These are phyloP conservation scores for Corythucha ciliata DNA, from an alignment of 2,888 invertebrate genomes.

Conservation along the genomic window DNA sequence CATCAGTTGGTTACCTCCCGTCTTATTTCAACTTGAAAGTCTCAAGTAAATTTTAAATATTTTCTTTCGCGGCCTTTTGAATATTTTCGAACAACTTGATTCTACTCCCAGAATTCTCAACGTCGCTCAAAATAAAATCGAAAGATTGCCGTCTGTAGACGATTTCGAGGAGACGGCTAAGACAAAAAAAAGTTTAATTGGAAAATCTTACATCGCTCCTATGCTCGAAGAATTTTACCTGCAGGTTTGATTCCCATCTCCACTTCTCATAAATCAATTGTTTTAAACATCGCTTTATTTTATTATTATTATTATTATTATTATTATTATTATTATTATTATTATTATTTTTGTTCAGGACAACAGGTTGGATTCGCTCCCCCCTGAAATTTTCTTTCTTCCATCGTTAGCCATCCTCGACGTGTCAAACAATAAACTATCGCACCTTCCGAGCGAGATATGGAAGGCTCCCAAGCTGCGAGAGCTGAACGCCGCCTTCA, in stretches of 20 bases:
- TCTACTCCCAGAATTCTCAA: constrained; percentile 56
- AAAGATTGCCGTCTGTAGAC: constrained; percentile 54
- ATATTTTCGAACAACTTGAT: background rate
- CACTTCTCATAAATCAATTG: constrained; percentile 1
- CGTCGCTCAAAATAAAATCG: constrained; percentile 80
- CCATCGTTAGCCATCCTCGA: constrained; percentile 72
- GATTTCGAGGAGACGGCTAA: constrained; percentile 37
- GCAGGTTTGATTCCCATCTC: constrained; percentile 46
- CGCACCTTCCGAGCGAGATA: constrained; percentile 67
- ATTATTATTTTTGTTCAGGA: constrained; percentile 48
- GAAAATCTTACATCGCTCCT: constrained; percentile 55
- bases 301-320: background rate
- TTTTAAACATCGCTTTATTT: background rate
- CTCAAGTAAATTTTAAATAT: constrained; percentile 47
- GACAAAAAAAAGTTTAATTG: constrained; percentile 26
- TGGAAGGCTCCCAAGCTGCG: constrained; percentile 79
- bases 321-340: background rate
- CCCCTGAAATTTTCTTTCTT: constrained; percentile 70
- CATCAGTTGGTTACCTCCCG: constrained; percentile 65
- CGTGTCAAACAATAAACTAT: constrained; percentile 88
- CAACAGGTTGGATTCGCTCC: constrained; percentile 74
- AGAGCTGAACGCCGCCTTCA: constrained; percentile 82
- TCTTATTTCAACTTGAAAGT: constrained; percentile 74
- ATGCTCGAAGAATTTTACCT: constrained; percentile 81
- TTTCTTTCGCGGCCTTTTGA: background rate